Evolutionary conservation across 2,797 vertebrate genomes (phyloP).

Genomic region (Malurus leucopterus): DNA sequence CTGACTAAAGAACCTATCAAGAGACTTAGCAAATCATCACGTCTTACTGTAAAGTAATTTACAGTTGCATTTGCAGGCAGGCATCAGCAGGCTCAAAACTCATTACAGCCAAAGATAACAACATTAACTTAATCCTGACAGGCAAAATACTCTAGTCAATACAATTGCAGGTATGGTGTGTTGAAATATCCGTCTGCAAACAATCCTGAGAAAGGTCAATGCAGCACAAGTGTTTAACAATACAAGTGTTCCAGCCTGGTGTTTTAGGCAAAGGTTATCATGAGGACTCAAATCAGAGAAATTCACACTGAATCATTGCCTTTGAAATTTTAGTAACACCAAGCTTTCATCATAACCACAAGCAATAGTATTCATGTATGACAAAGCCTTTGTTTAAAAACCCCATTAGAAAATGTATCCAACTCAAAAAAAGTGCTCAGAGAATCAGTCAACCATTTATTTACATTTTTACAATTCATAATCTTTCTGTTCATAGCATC

Average conservation of each 20-base stretch:
- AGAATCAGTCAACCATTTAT: constrained; percentile 4
- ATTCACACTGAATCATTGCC: not conserved
- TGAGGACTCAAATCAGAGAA: constrained; percentile 12
- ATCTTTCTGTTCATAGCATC: not conserved
- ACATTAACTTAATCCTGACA: constrained; percentile 76
- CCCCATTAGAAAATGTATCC: not conserved
- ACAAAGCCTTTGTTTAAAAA: constrained; percentile 35
- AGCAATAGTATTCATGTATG: not conserved
- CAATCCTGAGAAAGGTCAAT: constrained; percentile 59
- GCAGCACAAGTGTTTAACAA: constrained; percentile 31
- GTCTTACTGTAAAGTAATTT: constrained; percentile 79
- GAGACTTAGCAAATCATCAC: constrained; percentile 77
- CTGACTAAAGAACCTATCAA: constrained; percentile 72
- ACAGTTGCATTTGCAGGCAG: constrained; percentile 70
- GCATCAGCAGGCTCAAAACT: constrained; percentile 70
- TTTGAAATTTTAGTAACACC: constrained; percentile 11
- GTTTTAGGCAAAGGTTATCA: constrained; percentile 47
- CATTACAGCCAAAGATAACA: constrained; percentile 78
- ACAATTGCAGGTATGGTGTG: constrained; percentile 60
- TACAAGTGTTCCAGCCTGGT: not conserved
- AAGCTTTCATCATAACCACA: constrained; percentile 12
- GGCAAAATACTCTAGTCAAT: constrained; percentile 68
- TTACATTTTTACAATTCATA: not conserved
- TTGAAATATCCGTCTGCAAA: constrained; percentile 62
- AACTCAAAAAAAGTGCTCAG: not conserved